phyloP scores from a whole-genome alignment of 2,113 vertebrate genomes.

The Sterna hirundo region DNA sequence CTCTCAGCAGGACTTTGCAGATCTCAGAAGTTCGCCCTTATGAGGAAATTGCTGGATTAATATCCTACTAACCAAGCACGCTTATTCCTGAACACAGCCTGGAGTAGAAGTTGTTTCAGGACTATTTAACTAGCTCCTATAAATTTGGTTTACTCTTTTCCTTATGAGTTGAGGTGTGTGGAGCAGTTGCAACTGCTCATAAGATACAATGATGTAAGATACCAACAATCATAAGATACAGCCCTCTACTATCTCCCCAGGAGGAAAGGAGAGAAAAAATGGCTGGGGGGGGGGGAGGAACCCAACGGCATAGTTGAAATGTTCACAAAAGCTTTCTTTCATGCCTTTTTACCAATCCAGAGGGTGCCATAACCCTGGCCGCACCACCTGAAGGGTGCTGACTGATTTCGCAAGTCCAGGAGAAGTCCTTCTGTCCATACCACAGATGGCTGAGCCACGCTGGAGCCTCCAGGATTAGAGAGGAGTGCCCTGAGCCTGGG shows the following conservation, averaged over 20 bases:
- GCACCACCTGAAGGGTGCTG: not conserved
- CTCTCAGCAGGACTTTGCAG: not conserved
- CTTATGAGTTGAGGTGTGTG: not conserved
- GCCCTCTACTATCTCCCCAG: not conserved
- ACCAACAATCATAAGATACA: not conserved
- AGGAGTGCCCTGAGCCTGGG: fast-evolving
- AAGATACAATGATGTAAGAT: too few species aligned
- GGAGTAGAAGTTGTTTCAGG: not conserved
- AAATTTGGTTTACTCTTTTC: not conserved
- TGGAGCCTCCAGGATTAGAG: not conserved
- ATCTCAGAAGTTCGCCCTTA: not conserved
- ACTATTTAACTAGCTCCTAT: not conserved
- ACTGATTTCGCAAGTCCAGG: not conserved
- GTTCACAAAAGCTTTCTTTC: not conserved
- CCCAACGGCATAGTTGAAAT: not conserved
- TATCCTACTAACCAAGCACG: not conserved
- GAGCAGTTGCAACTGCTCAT: not conserved
- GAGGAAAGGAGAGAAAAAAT: not conserved
- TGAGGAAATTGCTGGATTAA: not conserved
- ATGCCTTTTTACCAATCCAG: not conserved
- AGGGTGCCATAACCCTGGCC: not conserved
- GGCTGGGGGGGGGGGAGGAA: too few species aligned
- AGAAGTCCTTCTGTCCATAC: not conserved
- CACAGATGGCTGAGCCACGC: not conserved
- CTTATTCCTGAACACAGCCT: not conserved